These are phyloP conservation scores for Psephotus haematonotus DNA, from an alignment of 2,113 vertebrate species.

Conservation along the genomic window DNA sequence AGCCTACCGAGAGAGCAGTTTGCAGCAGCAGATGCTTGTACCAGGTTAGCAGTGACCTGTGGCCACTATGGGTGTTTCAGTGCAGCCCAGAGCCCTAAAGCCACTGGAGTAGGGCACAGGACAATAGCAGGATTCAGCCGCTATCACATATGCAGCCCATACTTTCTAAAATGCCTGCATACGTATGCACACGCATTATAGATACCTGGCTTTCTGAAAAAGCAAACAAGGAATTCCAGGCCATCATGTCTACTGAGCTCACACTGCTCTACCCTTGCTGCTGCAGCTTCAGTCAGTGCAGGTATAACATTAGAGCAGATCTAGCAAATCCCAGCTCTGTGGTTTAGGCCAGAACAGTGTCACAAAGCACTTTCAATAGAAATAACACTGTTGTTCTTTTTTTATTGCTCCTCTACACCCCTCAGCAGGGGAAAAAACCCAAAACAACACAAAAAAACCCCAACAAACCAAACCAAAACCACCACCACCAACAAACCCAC, in stretches of 20 bases:
- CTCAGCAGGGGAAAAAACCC: neutral
- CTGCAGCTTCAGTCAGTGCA: neutral
- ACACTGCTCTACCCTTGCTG: neutral
- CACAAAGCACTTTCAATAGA: neutral
- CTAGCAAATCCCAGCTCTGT: neutral
- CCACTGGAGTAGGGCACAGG: neutral
- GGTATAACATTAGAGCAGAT: neutral
- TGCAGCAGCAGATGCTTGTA: neutral
- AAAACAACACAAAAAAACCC: neutral
- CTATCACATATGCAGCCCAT: fast-evolving
- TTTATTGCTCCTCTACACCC: neutral
- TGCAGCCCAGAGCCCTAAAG: neutral
- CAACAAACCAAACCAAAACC: neutral
- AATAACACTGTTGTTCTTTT: neutral
- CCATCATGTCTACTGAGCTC: neutral
- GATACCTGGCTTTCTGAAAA: fast-evolving
- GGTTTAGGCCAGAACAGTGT: neutral
- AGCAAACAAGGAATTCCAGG: neutral
- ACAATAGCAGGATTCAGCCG: neutral
- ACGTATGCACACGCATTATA: fast-evolving
- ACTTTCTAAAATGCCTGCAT: neutral
- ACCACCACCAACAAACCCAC: neutral
- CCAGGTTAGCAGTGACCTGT: neutral
- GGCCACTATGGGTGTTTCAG: neutral
- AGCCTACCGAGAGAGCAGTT: neutral